These are phyloP conservation scores for Prunella strophiata DNA, from an alignment of 2,797 vertebrate genomes.

Conservation along the genomic window DNA sequence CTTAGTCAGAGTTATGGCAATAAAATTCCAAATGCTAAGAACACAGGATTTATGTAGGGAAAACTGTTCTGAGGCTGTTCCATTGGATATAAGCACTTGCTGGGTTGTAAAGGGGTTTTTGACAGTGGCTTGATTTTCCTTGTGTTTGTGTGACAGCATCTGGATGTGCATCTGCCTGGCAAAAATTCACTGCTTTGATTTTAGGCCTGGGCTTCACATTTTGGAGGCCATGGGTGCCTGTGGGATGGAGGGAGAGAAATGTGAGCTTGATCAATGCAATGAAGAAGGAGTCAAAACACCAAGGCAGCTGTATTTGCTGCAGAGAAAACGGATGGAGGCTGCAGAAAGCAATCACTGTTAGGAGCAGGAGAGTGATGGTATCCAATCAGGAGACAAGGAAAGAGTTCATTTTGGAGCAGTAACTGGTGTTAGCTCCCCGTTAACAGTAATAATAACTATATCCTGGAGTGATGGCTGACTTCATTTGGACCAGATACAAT, in stretches of 20 bases:
- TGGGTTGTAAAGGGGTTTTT: not conserved
- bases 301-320: not conserved
- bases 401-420: conserved; percentile 28
- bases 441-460: conserved; percentile 48
- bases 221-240: not conserved
- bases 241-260: not conserved
- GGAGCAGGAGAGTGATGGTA: conserved; percentile 21
- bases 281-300: not conserved
- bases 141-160: not conserved
- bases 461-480: not conserved
- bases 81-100: not conserved
- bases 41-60: not conserved
- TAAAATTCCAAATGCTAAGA: not conserved
- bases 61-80: not conserved
- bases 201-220: not conserved
- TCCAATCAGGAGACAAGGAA: conserved; percentile 39
- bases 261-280: not conserved
- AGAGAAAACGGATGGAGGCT: conserved; percentile 10
- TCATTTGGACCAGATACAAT: conserved; percentile 54
- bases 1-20: not conserved
- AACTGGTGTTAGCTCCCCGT: conserved; percentile 34
- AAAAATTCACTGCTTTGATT: not conserved
- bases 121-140: not conserved
- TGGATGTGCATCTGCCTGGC: not conserved
- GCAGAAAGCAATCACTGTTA: conserved; percentile 17